These are phyloP conservation scores for Ptyas mucosa DNA, from an alignment of 2,113 vertebrate species.

Conservation along the genomic window DNA sequence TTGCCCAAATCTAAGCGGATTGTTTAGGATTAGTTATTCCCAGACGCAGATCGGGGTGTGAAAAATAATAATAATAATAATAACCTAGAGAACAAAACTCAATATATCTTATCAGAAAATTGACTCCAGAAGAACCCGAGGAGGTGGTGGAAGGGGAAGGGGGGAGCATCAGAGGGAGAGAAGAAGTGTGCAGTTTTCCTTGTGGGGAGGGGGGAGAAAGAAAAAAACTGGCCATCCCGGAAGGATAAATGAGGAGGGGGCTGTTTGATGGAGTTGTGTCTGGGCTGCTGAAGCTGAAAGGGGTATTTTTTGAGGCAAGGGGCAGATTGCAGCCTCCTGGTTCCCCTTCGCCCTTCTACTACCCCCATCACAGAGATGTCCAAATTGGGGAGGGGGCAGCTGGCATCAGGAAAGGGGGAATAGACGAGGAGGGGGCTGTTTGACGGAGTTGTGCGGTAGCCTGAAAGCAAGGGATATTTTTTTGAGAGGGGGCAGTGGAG, in stretches of 20 bases:
- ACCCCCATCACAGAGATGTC: no score
- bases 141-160: background rate
- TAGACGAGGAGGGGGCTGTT: no score
- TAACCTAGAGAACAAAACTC: background rate
- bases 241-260: background rate
- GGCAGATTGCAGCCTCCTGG: no score
- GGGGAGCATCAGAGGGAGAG: background rate
- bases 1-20: slow-evolving; percentile 18
- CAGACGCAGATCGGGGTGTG: background rate
- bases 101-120: slow-evolving; percentile 28
- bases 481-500: no score
- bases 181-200: background rate
- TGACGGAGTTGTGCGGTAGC: no score
- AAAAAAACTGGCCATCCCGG: background rate
- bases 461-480: no score
- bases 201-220: no score
- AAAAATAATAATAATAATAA: background rate
- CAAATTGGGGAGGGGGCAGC: no score
- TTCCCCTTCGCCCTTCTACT: no score
- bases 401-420: no score
- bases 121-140: background rate
- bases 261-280: no score
- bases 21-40: slow-evolving; percentile 32
- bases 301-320: background rate
- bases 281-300: background rate